A percentile compares a stretch with the other conserved stretches of the same genome.
Evolutionary conservation across 2,113 vertebrate genomes (phyloP).

Genomic region (Phylloscopus trochilus): DNA sequence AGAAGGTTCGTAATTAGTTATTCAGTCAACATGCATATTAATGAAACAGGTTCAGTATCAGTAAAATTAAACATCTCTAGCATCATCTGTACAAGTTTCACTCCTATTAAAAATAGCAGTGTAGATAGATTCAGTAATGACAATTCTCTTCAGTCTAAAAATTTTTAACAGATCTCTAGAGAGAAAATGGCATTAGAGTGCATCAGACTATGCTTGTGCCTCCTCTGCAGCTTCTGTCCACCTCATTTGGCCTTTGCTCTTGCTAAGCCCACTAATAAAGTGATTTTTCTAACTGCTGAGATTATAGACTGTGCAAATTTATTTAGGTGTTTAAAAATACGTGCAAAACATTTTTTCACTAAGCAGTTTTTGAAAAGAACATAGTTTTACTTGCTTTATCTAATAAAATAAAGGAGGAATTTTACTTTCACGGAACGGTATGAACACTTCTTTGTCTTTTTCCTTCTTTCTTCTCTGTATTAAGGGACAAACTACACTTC

Average conservation of each 20-base stretch:
- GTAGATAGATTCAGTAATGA: neutral
- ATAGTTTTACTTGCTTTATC: neutral
- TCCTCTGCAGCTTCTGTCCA: neutral
- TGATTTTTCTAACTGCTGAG: constrained; percentile 20
- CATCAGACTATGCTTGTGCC: neutral
- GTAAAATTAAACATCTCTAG: constrained; percentile 52
- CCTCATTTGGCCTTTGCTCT: neutral
- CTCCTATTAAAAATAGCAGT: constrained; percentile 1
- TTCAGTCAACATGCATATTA: constrained; percentile 44
- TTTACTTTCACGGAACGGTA: neutral
- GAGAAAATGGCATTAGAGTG: neutral
- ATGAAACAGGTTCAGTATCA: constrained; percentile 27
- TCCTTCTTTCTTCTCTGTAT: neutral
- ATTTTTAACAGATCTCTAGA: constrained; percentile 20
- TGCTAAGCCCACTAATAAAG: neutral
- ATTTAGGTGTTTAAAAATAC: constrained; percentile 12
- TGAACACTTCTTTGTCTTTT: neutral
- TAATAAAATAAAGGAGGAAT: neutral
- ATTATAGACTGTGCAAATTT: constrained; percentile 6
- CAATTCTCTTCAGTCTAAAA: constrained; percentile 23
- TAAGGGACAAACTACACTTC: neutral
- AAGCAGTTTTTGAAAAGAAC: neutral
- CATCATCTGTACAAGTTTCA: constrained; percentile 7
- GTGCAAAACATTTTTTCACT: neutral
- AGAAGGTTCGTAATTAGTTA: constrained; percentile 40